Evolutionary conservation across 2,888 invertebrate species (phyloP), one percentile per base, ranked within the genome.

Genomic region (Cremastinae sp.): DNA sequence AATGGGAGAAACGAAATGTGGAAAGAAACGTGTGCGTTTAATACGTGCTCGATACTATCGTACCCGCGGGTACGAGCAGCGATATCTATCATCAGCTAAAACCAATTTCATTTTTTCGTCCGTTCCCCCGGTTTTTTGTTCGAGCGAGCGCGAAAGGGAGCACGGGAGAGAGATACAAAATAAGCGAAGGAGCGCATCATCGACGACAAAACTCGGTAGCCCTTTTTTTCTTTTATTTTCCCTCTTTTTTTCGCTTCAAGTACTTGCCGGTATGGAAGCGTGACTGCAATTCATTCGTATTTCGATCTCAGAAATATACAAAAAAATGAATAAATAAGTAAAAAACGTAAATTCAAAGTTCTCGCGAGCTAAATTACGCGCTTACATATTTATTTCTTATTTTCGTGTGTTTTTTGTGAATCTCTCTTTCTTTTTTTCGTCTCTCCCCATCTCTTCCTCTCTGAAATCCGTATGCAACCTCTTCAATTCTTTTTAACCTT

Each of bases 11-110:
- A 38, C 16, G 16, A 4, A 61, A 9, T 1, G 4, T 14, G 45
- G 34, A 9, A n/a, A 28, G 51, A 61, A 53, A 53, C 53, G 43
- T 22, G 28, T 54, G 53, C 36, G 53, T 22, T 41, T 43, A 45
- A 53, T 70, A 62, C 54, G 61, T 70, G 61, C 61, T 45, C 43
- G 61, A 70, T 70, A 53, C 61, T 61, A 70, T 70, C 69, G 34
- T 4, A 36, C 45, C 53, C 16, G 9, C 10, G 61, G 18, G 16
- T 43, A 22, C 28, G 45, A 28, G 12, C 16, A 10, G 14, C 65
- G 45, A 54, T 70, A 70, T 70, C 70, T 70, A 61, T 34, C 61
- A 61, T 61, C 61, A 43, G 70, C 45, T 70, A 70, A 62, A 61
- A 54, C 54, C 53, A 70, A 70, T 70, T 70, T 61, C 53, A 43